phyloP scores from a whole-genome alignment of 2,797 vertebrate genomes.

The Eulemur rubriventer region DNA sequence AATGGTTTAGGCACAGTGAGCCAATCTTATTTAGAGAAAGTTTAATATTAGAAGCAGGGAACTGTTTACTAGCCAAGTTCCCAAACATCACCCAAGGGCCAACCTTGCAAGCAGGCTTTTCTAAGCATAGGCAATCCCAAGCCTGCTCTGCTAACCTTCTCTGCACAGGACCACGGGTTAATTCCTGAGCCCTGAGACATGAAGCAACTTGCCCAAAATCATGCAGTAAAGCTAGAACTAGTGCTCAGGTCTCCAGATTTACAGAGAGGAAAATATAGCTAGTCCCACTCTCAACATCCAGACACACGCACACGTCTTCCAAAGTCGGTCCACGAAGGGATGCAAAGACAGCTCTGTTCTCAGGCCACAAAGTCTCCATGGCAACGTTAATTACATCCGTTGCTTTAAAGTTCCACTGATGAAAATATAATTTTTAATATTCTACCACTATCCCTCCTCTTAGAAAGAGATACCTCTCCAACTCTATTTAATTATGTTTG shows the following conservation, averaged over 20 bases:
- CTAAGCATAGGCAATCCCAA: neutral
- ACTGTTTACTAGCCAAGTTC: neutral
- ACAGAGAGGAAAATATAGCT: neutral
- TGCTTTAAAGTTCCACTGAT: constrained; percentile 22
- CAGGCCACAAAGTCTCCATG: constrained; percentile 43
- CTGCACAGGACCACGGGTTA: neutral
- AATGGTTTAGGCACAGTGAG: neutral
- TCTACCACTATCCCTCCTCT: neutral
- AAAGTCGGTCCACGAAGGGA: neutral
- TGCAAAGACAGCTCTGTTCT: neutral
- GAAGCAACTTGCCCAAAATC: neutral
- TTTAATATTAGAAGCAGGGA: neutral
- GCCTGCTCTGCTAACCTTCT: neutral
- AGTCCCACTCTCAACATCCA: neutral
- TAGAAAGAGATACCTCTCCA: constrained; percentile 25
- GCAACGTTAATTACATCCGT: constrained; percentile 53
- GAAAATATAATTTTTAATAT: constrained; percentile 50
- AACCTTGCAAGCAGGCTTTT: neutral
- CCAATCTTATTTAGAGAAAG: neutral
- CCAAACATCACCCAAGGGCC: neutral
- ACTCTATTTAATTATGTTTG: constrained; percentile 55
- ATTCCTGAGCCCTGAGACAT: neutral
- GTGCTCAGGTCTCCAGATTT: neutral
- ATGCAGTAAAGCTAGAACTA: neutral
- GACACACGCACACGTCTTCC: neutral